These are phyloP conservation scores for Lithophane socia DNA, from an alignment of 2,888 invertebrate genomes.

Conservation along the genomic window DNA sequence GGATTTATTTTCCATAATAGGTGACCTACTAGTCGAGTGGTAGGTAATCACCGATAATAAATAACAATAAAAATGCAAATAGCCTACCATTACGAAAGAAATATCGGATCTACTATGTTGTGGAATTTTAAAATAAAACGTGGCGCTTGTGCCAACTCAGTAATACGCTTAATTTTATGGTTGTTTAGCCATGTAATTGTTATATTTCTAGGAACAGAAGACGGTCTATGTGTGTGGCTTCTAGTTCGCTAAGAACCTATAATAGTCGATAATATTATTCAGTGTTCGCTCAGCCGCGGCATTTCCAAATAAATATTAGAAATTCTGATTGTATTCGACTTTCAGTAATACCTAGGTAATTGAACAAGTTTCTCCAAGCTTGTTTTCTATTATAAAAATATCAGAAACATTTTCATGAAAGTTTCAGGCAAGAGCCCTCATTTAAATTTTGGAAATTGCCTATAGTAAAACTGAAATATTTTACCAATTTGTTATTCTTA, in stretches of 20 bases:
- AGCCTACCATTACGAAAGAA: slow-evolving; percentile 35
- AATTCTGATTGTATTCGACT: slow-evolving; percentile 9
- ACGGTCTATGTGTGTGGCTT: slow-evolving; percentile 55
- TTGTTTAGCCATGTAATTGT: slow-evolving; percentile 69
- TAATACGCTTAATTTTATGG: slow-evolving; percentile 69
- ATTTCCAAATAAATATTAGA: slow-evolving; percentile 10
- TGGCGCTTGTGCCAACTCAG: slow-evolving; percentile 60
- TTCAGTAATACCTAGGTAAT: slow-evolving; percentile 9
- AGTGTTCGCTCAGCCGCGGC: slow-evolving; percentile 33
- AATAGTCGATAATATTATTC: slow-evolving; percentile 41
- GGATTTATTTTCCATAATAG: no score
- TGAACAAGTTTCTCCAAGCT: neutral
- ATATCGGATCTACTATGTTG: slow-evolving; percentile 26
- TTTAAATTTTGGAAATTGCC: slow-evolving; percentile 29
- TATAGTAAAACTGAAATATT: neutral
- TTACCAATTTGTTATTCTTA: neutral
- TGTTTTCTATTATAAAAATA: neutral
- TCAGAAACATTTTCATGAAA: neutral
- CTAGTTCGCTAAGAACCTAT: slow-evolving; percentile 7
- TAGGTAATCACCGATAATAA: slow-evolving; percentile 21
- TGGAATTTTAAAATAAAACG: slow-evolving; percentile 63
- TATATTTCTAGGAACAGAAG: slow-evolving; percentile 67
- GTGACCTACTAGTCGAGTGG: slow-evolving; percentile 24
- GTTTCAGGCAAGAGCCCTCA: neutral
- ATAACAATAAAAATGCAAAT: slow-evolving; percentile 52